Percentiles rank a stretch among this genome's conserved stretches.
Conservation (phyloP, 2,113 vertebrate genomes). For the Ovis aries region DNA sequence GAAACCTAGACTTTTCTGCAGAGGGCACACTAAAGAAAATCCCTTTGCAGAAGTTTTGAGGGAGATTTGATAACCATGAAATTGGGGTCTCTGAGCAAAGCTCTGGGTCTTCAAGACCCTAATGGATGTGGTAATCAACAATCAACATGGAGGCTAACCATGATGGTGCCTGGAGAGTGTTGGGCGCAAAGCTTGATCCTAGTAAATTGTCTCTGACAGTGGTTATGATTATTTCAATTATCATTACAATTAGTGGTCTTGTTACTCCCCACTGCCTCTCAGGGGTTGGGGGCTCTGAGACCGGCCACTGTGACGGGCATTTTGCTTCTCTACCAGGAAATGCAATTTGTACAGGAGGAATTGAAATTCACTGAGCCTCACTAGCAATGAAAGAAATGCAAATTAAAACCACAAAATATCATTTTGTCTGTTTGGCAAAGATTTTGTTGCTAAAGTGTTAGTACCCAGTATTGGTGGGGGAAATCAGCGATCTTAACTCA, state of each 20-base stretch:
- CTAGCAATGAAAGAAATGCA: slow-evolving; percentile 19
- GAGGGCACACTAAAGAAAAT: not conserved
- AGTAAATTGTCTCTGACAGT: not conserved
- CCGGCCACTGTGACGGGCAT: not conserved
- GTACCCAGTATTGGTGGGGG: not conserved
- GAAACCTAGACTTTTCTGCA: not conserved
- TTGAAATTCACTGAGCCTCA: slow-evolving; percentile 4
- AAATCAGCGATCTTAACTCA: not conserved
- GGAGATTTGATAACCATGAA: not conserved
- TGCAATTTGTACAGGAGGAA: not conserved
- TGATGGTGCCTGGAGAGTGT: rapidly evolving
- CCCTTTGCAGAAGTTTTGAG: not conserved
- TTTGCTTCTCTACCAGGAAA: not conserved
- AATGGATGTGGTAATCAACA: not conserved
- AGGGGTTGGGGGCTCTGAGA: not conserved
- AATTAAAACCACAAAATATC: not conserved
- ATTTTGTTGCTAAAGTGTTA: slow-evolving; percentile 5
- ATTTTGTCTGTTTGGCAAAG: not conserved
- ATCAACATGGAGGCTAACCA: not conserved
- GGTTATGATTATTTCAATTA: not conserved
- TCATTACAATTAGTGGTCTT: not conserved
- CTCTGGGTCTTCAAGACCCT: not conserved
- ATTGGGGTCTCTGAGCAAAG: not conserved
- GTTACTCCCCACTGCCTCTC: not conserved
- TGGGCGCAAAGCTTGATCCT: too few relatives aligned